phyloP scores from a whole-genome alignment of 1,140 invertebrate genomes.

The Amphibalanus amphitrite region DNA sequence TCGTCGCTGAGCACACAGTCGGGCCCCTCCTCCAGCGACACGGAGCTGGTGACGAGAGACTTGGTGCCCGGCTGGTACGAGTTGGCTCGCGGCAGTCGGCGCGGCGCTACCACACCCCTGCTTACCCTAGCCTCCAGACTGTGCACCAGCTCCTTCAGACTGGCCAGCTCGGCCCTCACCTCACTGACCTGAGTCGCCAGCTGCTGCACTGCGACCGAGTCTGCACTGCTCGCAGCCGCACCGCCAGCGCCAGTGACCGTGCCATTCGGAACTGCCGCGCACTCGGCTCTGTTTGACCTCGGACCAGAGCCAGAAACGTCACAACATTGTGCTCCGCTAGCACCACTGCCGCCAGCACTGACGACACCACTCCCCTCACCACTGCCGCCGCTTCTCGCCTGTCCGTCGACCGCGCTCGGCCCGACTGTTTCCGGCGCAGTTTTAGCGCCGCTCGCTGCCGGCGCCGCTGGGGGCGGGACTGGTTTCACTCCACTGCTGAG shows the following conservation, averaged over 20 bases:
- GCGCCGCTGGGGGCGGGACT: not conserved
- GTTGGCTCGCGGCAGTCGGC: too few relatives aligned
- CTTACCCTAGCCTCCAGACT: not conserved
- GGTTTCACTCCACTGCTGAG: not conserved
- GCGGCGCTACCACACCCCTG: not conserved
- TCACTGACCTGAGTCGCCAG: not conserved
- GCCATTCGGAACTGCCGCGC: not conserved
- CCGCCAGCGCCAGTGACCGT: too few relatives aligned
- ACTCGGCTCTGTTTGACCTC: not conserved
- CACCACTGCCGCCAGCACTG: too few relatives aligned
- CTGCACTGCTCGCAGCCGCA: too few relatives aligned
- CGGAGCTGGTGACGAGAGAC: not conserved
- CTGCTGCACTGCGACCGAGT: not conserved
- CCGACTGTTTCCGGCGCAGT: too few relatives aligned
- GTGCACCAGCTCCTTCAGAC: not conserved
- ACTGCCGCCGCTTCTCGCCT: too few relatives aligned
- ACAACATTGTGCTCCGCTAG: too few relatives aligned
- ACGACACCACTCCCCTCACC: too few relatives aligned
- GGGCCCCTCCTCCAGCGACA: constrained; percentile 57
- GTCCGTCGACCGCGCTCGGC: too few relatives aligned
- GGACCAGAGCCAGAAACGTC: too few relatives aligned
- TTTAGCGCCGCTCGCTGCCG: too few relatives aligned
- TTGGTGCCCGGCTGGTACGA: not conserved
- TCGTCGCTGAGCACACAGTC: constrained; percentile 90
- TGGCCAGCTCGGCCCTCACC: not conserved